Evolutionary conservation across 2,888 invertebrate genomes (phyloP).

Genomic region (Drosophila trichaetosa): DNA sequence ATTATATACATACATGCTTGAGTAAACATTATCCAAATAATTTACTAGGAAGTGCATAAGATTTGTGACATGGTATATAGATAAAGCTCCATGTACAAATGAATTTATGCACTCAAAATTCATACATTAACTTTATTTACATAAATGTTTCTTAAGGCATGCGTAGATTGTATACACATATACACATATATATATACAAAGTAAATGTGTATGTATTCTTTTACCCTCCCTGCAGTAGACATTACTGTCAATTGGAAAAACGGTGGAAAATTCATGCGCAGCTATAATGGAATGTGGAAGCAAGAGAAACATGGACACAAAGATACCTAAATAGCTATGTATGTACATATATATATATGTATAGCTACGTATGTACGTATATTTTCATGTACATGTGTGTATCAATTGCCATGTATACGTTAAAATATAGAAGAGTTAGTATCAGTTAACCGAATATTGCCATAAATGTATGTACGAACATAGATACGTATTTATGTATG

Average conservation of each 20-base stretch:
- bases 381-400: conserved; percentile 2
- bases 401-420: not conserved
- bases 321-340: not conserved
- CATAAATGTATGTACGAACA: not conserved
- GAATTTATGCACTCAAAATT: not conserved
- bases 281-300: conserved; percentile 53
- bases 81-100: not conserved
- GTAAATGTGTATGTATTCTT: conserved; percentile 17
- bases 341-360: not conserved
- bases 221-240: conserved; percentile 11
- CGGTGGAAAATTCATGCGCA: conserved; percentile 62
- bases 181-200: not conserved
- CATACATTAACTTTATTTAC: conserved; percentile 1
- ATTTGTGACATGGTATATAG: not conserved
- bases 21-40: not conserved
- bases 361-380: not conserved
- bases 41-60: not conserved
- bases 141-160: not conserved
- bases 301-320: conserved; percentile 26
- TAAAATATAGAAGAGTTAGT: not conserved
- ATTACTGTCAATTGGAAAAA: conserved; percentile 52
- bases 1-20: not conserved
- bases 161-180: conserved; percentile 4
- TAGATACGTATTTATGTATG: conserved; percentile 1
- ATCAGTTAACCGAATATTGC: not conserved